Conservation (phyloP, 2,888 invertebrate genomes). For the Drosophila meridionalis region DNA sequence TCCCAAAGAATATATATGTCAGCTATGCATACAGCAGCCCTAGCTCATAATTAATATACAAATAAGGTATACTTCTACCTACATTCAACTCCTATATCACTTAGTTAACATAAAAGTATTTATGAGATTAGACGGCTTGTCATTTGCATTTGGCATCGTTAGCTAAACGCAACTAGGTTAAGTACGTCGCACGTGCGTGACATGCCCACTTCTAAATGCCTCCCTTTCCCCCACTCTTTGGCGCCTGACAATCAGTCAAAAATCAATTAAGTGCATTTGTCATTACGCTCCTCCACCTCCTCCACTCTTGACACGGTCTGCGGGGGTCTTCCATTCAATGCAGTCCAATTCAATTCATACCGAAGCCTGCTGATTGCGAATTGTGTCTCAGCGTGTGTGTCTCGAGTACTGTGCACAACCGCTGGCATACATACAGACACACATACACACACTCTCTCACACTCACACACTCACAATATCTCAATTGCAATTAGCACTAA, state of each 20-base stretch:
- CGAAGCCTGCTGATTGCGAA: constrained; percentile 31
- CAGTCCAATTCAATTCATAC: constrained; percentile 14
- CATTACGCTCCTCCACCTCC: constrained; percentile 22
- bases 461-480: constrained; percentile 29
- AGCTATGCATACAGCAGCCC: no score
- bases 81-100: background rate
- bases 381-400: constrained; percentile 33
- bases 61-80: background rate
- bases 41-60: no score
- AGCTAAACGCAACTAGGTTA: background rate
- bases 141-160: background rate
- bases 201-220: background rate
- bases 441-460: background rate
- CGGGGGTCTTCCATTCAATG: constrained; percentile 4
- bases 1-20: no score
- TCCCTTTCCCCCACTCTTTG: background rate
- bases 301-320: constrained; percentile 42
- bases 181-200: constrained; percentile 17
- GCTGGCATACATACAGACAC: background rate
- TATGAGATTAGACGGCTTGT: background rate
- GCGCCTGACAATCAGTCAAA: constrained; percentile 59
- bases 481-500: constrained; percentile 80
- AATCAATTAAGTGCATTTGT: constrained; percentile 64
- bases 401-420: constrained; percentile 4
- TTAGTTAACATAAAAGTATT: background rate